Percentiles rank a stretch among this genome's conserved stretches.
phyloP scores from a whole-genome alignment of 2,888 invertebrate species.

The Tinea trinotella region DNA sequence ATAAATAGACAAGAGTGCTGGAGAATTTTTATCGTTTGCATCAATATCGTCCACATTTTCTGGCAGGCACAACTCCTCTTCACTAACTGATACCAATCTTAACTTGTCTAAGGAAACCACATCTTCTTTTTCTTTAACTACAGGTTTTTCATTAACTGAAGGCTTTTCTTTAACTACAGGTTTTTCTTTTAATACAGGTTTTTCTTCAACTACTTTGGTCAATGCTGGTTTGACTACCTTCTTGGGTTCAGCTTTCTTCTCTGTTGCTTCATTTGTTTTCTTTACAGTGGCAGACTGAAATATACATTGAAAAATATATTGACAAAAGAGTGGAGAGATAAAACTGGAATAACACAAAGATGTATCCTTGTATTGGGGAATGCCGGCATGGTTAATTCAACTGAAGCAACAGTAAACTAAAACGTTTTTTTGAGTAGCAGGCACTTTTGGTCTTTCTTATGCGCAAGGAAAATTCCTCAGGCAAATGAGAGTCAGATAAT shows the following conservation, averaged over 20 bases:
- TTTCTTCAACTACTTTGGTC: background rate
- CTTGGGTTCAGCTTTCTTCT: background rate
- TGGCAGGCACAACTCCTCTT: slow-evolving; percentile 37
- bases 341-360: too few relatives aligned
- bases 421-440: too few relatives aligned
- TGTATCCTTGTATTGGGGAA: too few relatives aligned
- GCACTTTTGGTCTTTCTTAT: too few relatives aligned
- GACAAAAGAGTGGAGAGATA: too few relatives aligned
- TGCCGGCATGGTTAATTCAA: too few relatives aligned
- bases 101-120: background rate
- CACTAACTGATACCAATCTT: slow-evolving; percentile 7
- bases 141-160: background rate
- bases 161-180: background rate
- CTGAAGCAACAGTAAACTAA: too few relatives aligned
- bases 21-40: slow-evolving; percentile 79
- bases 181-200: too few relatives aligned
- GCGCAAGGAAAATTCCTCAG: too few relatives aligned
- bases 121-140: background rate
- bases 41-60: slow-evolving; percentile 81
- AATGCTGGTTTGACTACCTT: background rate
- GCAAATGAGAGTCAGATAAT: too few relatives aligned
- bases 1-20: slow-evolving; percentile 86
- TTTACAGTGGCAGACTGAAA: background rate
- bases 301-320: too few relatives aligned
- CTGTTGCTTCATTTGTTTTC: background rate